phyloP scores from a whole-genome alignment of 2,797 vertebrate genomes.

The Gymnodraco acuticeps region DNA sequence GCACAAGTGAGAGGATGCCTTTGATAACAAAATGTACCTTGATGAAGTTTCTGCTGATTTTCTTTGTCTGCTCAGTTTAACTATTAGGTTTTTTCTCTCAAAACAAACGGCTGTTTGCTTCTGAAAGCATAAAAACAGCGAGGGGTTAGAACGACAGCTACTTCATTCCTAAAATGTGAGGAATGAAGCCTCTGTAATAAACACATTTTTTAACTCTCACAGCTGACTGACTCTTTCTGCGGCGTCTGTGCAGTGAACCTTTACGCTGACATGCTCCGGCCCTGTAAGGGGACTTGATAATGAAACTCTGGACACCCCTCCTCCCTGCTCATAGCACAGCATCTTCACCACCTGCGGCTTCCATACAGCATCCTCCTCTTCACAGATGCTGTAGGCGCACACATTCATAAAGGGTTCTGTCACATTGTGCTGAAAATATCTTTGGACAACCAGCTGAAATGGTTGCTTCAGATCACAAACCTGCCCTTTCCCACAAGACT shows the following conservation, averaged over 20 bases:
- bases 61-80: constrained; percentile 21
- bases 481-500: not conserved
- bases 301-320: not conserved
- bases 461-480: not conserved
- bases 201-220: not conserved
- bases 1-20: not conserved
- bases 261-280: not conserved
- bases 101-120: constrained; percentile 27
- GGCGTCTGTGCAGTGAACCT: not conserved
- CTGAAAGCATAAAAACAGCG: constrained; percentile 20
- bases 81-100: constrained; percentile 32
- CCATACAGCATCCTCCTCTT: not conserved
- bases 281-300: not conserved
- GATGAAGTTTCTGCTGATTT: constrained; percentile 10
- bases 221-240: not conserved
- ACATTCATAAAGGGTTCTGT: not conserved
- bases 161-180: constrained; percentile 12
- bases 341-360: constrained; percentile 18
- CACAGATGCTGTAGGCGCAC: not conserved
- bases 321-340: not conserved
- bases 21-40: not conserved
- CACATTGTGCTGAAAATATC: constrained; percentile 9
- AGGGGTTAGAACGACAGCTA: constrained; percentile 23
- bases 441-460: constrained; percentile 12
- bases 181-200: not conserved